Percentiles rank a stretch among this genome's conserved stretches.
Evolutionary conservation across 2,888 invertebrate genomes (phyloP).

Genomic region (Thecophora atra): DNA sequence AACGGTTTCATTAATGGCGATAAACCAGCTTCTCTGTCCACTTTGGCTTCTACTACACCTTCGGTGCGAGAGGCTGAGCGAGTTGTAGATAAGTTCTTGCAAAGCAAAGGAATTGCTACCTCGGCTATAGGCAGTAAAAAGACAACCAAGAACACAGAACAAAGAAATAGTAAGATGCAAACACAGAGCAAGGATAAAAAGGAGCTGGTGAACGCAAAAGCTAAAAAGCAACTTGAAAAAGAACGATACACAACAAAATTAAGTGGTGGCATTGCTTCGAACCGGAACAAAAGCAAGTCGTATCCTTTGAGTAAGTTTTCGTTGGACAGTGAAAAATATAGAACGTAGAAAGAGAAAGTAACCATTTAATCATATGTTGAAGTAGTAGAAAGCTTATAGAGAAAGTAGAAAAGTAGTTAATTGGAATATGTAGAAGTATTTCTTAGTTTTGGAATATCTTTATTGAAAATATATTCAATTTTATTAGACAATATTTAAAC

Average conservation of each 20-base stretch:
- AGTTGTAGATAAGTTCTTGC: conserved; percentile 57
- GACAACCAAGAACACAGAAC: neutral
- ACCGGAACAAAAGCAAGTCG: conserved; percentile 50
- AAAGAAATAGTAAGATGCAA: conserved; percentile 14
- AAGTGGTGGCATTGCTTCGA: conserved; percentile 5
- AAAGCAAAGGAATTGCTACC: conserved; percentile 51
- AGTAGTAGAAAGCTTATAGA: conserved; percentile 1
- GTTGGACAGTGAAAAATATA: conserved; percentile 2
- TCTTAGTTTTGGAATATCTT: neutral
- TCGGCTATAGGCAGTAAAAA: conserved; percentile 36
- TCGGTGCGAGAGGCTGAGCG: conserved; percentile 60
- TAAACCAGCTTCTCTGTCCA: conserved; percentile 50
- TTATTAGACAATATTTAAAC: no score
- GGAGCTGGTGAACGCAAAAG: conserved; percentile 9
- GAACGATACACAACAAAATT: neutral
- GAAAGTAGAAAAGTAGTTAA: neutral
- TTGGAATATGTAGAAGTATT: neutral
- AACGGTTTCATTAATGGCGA: conserved; percentile 47
- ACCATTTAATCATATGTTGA: neutral
- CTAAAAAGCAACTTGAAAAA: neutral
- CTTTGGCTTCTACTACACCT: conserved; percentile 52
- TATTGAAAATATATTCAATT: no score
- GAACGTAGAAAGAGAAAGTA: conserved; percentile 4
- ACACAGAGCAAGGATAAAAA: conserved; percentile 17
- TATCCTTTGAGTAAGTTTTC: conserved; percentile 55